Conservation (phyloP, 2,113 vertebrate genomes). For the Barbus barbus region DNA sequence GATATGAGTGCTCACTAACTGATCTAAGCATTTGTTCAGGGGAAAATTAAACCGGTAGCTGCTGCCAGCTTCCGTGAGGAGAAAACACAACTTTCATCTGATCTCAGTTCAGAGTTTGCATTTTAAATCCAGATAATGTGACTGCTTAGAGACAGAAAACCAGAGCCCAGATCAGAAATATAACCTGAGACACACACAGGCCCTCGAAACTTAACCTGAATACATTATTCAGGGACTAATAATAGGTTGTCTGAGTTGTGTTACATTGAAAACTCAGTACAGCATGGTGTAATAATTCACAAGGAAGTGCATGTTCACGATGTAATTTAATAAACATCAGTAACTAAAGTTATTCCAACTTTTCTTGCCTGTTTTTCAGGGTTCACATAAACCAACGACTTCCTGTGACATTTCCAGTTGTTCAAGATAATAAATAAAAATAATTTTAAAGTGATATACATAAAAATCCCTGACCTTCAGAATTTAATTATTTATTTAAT, state of each 20-base stretch:
- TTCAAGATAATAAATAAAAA: background rate
- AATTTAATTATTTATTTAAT: background rate
- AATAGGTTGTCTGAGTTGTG: background rate
- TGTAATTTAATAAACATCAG: background rate
- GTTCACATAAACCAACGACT: background rate
- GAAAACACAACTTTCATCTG: background rate
- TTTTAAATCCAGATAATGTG: background rate
- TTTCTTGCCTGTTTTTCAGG: background rate
- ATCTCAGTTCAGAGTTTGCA: slow-evolving; percentile 20
- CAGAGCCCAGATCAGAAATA: slow-evolving; percentile 5
- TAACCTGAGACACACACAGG: background rate
- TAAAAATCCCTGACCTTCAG: background rate
- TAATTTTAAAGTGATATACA: background rate
- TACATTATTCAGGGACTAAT: background rate
- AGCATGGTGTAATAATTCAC: slow-evolving; percentile 2
- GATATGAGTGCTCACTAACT: background rate
- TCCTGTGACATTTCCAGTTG: background rate
- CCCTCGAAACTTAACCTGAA: background rate
- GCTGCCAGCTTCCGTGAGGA: background rate
- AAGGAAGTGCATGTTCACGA: background rate
- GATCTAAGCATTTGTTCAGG: background rate
- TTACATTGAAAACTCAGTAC: background rate
- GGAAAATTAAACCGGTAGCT: background rate
- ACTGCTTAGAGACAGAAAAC: background rate
- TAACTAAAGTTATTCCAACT: background rate